Evolutionary conservation across 2,113 vertebrate genomes (phyloP).

Genomic region (Cynoglossus semilaevis): DNA sequence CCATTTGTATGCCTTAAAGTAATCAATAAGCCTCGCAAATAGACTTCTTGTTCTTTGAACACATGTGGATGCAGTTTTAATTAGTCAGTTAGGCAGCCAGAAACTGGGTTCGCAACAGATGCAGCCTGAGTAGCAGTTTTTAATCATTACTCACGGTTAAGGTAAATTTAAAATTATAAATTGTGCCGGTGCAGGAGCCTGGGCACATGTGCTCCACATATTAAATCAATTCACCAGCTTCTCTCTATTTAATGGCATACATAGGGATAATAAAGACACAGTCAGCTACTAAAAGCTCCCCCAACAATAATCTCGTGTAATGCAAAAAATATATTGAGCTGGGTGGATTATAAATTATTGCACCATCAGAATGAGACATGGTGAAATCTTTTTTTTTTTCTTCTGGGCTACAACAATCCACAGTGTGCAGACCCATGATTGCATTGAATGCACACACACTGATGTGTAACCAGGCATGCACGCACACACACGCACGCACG

Average conservation of each 20-base stretch:
- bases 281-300: constrained; percentile 30
- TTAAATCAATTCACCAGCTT: constrained; percentile 51
- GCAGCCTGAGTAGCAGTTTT: constrained; percentile 44
- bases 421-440: too few species aligned
- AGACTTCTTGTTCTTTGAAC: constrained; percentile 73
- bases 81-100: constrained; percentile 68
- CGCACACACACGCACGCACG: constrained; percentile 6
- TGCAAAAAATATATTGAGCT: constrained; percentile 21
- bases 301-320: constrained; percentile 15
- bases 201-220: constrained; percentile 47
- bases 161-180: constrained; percentile 61
- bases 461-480: not conserved
- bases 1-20: constrained; percentile 77
- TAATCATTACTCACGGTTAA: constrained; percentile 60
- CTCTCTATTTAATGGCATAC: constrained; percentile 46
- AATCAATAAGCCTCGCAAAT: constrained; percentile 73
- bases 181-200: constrained; percentile 31
- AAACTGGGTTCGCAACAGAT: constrained; percentile 37
- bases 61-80: constrained; percentile 70
- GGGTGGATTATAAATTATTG: constrained; percentile 22
- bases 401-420: not conserved
- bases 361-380: constrained; percentile 31
- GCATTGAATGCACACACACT: too few species aligned
- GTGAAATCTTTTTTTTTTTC: constrained; percentile 26
- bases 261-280: constrained; percentile 29